Evolutionary conservation across 1,140 invertebrate genomes (phyloP).

Genomic region (Aethina tumida): DNA sequence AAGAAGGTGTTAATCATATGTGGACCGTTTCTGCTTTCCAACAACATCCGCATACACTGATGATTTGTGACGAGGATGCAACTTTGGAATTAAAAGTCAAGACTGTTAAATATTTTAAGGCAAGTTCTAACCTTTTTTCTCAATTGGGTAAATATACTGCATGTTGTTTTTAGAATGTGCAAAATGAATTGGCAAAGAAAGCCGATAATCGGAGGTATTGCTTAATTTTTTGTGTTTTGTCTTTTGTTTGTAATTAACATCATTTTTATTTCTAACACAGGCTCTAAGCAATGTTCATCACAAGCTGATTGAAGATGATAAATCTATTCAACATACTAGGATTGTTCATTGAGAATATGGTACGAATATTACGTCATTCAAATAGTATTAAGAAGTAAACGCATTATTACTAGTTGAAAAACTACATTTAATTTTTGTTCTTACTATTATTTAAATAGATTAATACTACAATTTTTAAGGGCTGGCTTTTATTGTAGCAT

Average conservation of each 20-base stretch:
- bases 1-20: conserved; percentile 98
- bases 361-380: no score
- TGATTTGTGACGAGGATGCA: conserved; percentile 97
- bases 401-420: no score
- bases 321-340: conserved; percentile 36
- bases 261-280: conserved; percentile 35
- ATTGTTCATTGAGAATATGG: conserved; percentile 32
- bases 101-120: conserved; percentile 99
- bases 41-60: conserved; percentile 81
- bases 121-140: conserved; percentile 32
- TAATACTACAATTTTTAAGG: no score
- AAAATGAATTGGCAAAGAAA: no score
- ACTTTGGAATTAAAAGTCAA: conserved; percentile 94
- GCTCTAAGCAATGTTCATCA: conserved; percentile 61
- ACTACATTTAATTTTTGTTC: no score
- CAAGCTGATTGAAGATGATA: conserved; percentile 54
- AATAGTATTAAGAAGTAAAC: no score
- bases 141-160: no score
- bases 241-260: no score
- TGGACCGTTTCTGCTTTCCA: conserved; percentile 99
- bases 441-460: no score
- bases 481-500: no score
- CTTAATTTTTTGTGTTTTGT: conserved; percentile 24
- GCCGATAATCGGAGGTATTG: conserved; percentile 7
- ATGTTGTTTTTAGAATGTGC: no score